phyloP scores from a whole-genome alignment of 2,888 invertebrate species.

The Cephus runcator region DNA sequence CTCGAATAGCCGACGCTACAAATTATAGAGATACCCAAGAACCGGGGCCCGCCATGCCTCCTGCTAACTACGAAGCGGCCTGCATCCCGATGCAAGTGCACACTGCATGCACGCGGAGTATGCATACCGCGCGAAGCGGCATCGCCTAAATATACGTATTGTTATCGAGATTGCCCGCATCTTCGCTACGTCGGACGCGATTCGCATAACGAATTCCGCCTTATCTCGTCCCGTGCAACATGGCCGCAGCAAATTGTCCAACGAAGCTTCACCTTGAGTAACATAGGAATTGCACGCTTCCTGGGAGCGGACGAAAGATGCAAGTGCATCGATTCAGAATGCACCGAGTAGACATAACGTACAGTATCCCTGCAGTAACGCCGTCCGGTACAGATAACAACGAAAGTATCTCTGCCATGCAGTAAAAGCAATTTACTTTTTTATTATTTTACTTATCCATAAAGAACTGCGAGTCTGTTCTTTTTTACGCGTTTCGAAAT shows the following conservation, averaged over 20 bases:
- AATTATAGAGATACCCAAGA: conserved; percentile 50
- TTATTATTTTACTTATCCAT: not conserved
- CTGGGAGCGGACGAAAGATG: not conserved
- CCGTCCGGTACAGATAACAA: not conserved
- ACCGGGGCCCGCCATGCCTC: conserved; percentile 6
- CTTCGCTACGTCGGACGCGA: not conserved
- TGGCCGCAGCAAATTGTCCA: not conserved
- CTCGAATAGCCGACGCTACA: conserved; percentile 57
- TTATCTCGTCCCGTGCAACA: not conserved
- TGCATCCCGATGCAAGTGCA: not conserved
- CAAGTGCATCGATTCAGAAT: not conserved
- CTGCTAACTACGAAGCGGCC: conserved; percentile 12
- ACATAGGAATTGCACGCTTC: not conserved
- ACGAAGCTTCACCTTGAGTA: not conserved
- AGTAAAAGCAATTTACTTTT: not conserved
- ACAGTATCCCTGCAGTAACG: not conserved
- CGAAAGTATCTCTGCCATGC: not conserved
- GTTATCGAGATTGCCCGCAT: conserved; percentile 6
- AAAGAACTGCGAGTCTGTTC: not conserved
- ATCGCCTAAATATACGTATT: not conserved
- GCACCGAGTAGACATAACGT: not conserved
- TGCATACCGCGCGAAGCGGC: not conserved
- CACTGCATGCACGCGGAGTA: not conserved
- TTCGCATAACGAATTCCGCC: conserved; percentile 4
- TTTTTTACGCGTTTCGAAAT: not conserved